Evolutionary conservation across 2,797 vertebrate species (phyloP), one percentile per base, ranked within the genome.

Genomic region (Cyclopterus lumpus): DNA sequence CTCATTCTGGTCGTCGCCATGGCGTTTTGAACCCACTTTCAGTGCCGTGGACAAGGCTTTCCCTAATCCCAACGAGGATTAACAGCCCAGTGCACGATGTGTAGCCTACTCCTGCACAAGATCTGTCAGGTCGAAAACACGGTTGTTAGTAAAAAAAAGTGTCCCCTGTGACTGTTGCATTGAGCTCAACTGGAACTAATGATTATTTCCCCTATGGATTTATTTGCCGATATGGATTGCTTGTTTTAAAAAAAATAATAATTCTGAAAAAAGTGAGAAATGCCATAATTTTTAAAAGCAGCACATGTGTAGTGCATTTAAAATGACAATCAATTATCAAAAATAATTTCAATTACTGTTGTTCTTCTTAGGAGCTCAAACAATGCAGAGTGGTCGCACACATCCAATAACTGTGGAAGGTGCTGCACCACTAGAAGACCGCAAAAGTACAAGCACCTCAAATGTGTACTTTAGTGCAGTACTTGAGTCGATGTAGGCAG

Each of bases 1-100:
- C 57, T 36, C 70, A 42, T 78, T 82, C 88, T 66, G 72, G 61
- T 48, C 57, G 93, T 94, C 93, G 89, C 89, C 90, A 94, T 92
- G 92, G 90, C 59, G 69, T 73, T 86, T 79, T 82, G 55, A 81
- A 79, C 67, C 67, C 83, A 81, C 5, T 79, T 88, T 80, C 73
- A 80, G 57, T 58, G 67, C n/a, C n/a, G n/a, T 44, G 69, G 58
- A 44, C 73, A 36, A 85, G 70, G 86, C 79, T 91, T 88, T 82
- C 24, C n/a, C 81, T 94, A 94, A 94, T 94, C 92, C 92, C 60
- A 70, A 88, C 86, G 22, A 59, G 90, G 91, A 92, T 94, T 94
- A 93, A 55, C 74, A 34, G 53, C 65, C 70, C 77, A 66, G 20
- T 44, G 70, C 61, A 36, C 59, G 46, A 62, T 58, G 74, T 79